Percentiles rank a stretch among this genome's conserved stretches.
Evolutionary conservation across 2,113 vertebrate species (phyloP).

Genomic region (Sylvilagus bachmani): DNA sequence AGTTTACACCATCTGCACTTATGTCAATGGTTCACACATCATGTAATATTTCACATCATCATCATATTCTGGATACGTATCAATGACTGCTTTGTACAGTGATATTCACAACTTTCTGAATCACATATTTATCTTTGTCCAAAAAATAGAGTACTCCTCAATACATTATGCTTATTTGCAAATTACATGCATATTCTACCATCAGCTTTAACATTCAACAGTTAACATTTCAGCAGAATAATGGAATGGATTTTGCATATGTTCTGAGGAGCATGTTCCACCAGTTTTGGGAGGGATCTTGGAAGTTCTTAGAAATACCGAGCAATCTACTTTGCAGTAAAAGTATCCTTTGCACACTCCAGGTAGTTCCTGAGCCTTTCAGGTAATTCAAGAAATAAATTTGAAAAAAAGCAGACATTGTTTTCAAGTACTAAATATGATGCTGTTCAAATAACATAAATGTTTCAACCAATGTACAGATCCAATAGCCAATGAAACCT

Average conservation of each 20-base stretch:
- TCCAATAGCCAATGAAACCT: neutral
- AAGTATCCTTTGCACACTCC: neutral
- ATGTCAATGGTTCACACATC: neutral
- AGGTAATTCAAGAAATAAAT: slow-evolving; percentile 13
- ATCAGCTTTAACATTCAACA: neutral
- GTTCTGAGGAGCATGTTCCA: neutral
- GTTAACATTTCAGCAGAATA: neutral
- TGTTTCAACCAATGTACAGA: neutral
- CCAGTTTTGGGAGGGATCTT: neutral
- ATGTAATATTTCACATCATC: neutral
- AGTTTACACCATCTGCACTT: neutral
- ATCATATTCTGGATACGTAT: neutral
- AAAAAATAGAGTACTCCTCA: neutral
- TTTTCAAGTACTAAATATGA: neutral
- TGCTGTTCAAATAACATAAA: neutral
- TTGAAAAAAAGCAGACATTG: neutral
- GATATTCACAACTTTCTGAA: neutral
- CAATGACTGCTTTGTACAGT: neutral
- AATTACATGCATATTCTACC: neutral
- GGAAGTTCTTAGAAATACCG: neutral
- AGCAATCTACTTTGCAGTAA: neutral
- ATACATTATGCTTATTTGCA: neutral
- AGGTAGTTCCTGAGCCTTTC: neutral
- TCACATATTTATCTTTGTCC: neutral
- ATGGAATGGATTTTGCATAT: neutral